Conservation (phyloP, 1,140 invertebrate genomes). For the Paraescarpia echinospica region DNA sequence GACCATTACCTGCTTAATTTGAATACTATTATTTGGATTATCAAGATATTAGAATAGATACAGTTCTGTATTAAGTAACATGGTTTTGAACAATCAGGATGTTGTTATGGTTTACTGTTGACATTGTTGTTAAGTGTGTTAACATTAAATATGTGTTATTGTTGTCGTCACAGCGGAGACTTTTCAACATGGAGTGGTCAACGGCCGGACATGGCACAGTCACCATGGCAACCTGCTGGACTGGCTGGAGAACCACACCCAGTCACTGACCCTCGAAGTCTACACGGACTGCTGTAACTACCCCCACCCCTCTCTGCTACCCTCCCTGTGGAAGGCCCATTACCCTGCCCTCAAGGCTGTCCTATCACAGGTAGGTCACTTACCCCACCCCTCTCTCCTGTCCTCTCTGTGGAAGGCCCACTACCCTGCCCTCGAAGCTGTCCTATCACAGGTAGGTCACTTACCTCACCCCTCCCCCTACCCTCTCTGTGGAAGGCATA, state of each 20-base stretch:
- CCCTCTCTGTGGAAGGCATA: too few relatives aligned
- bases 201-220: background rate
- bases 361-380: background rate
- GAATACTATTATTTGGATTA: too few relatives aligned
- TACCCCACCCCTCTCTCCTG: background rate
- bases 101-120: too few relatives aligned
- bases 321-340: constrained; percentile 82
- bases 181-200: background rate
- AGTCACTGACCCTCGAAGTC: background rate
- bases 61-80: too few relatives aligned
- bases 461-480: constrained; percentile 74
- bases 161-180: background rate
- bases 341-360: background rate
- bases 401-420: constrained; percentile 77
- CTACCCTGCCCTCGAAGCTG: background rate
- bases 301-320: constrained; percentile 78
- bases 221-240: constrained; percentile 5
- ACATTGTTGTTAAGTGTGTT: too few relatives aligned
- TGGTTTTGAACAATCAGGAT: too few relatives aligned
- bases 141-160: background rate
- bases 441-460: constrained; percentile 82
- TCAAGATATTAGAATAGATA: too few relatives aligned
- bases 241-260: background rate
- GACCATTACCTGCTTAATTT: too few relatives aligned
- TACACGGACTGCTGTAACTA: constrained; percentile 85